These are phyloP conservation scores for Eunapius fragilis DNA, from an alignment of 37 sponge, comb jelly and placozoan species.

Conservation along the genomic window DNA sequence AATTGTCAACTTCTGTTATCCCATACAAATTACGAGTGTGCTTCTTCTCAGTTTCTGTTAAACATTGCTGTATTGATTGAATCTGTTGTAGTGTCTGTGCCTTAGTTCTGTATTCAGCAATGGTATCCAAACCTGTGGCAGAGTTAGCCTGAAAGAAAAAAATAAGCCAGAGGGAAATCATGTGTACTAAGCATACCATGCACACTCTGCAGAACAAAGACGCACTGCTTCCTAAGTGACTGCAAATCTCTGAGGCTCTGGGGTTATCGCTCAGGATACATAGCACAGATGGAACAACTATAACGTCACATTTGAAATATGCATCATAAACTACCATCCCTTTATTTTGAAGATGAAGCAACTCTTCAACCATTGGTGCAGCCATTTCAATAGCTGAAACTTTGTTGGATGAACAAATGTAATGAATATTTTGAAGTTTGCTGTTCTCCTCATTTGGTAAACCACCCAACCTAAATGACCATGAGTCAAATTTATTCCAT, in stretches of 20 bases:
- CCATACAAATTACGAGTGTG: slow-evolving; percentile 1
- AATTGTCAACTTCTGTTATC: slow-evolving; percentile 6
- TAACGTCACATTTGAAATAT: slow-evolving; percentile 12
- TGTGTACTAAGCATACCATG: slow-evolving; percentile 20
- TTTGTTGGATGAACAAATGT: slow-evolving; percentile 16
- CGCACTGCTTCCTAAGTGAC: slow-evolving; percentile 10
- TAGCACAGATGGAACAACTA: slow-evolving; percentile 34
- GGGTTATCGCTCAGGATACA: slow-evolving; percentile 26
- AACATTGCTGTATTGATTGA: background rate
- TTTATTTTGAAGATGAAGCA: slow-evolving; percentile 8
- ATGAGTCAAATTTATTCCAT: slow-evolving; percentile 35
- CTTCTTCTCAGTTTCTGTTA: background rate
- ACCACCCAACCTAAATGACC: slow-evolving; percentile 17
- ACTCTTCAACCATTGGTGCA: slow-evolving; percentile 15
- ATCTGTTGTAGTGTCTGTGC: background rate
- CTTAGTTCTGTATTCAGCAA: background rate
- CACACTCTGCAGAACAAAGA: background rate
- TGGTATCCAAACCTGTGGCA: background rate
- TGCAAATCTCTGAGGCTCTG: slow-evolving; percentile 23
- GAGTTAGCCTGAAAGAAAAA: background rate
- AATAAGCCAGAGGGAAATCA: background rate
- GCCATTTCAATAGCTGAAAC: slow-evolving; percentile 11
- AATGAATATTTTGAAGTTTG: slow-evolving; percentile 30
- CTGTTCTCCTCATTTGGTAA: slow-evolving; percentile 19
- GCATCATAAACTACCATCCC: slow-evolving; percentile 41